A percentile compares a stretch with the other conserved stretches of the same genome.
phyloP scores from a whole-genome alignment of 2,797 vertebrate genomes.

The Hippopotamyrus pictus region DNA sequence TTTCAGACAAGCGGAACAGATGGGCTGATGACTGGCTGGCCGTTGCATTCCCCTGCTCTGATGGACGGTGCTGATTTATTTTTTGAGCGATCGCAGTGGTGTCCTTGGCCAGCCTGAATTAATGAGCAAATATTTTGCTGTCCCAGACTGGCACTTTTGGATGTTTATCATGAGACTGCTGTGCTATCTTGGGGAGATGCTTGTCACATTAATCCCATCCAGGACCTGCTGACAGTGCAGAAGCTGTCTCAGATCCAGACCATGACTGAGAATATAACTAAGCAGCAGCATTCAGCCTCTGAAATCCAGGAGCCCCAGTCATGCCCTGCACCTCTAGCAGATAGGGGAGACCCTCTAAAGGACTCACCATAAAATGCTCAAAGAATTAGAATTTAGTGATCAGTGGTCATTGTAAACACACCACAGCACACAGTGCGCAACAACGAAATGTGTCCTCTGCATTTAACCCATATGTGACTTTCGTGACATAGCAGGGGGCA shows the following conservation, averaged over 20 bases:
- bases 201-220: background rate
- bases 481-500: too few relatives aligned
- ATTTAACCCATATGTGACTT: too few relatives aligned
- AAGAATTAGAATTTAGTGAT: too few relatives aligned
- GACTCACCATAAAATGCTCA: slow-evolving; percentile 42
- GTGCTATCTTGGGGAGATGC: background rate
- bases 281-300: slow-evolving; percentile 48
- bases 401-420: too few relatives aligned
- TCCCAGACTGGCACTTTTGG: background rate
- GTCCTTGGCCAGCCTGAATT: background rate
- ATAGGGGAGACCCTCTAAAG: slow-evolving; percentile 40
- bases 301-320: slow-evolving; percentile 46
- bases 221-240: slow-evolving; percentile 40
- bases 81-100: background rate
- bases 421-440: too few relatives aligned
- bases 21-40: background rate
- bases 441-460: too few relatives aligned
- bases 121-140: slow-evolving; percentile 9
- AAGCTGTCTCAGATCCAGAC: slow-evolving; percentile 43
- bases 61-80: background rate
- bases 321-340: slow-evolving; percentile 37
- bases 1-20: background rate
- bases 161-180: background rate
- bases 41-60: background rate
- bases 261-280: slow-evolving; percentile 41